Evolutionary conservation across 2,797 vertebrate genomes (phyloP), one percentile per base, ranked within the genome.

Genomic region (Rhinichthys osculus): DNA sequence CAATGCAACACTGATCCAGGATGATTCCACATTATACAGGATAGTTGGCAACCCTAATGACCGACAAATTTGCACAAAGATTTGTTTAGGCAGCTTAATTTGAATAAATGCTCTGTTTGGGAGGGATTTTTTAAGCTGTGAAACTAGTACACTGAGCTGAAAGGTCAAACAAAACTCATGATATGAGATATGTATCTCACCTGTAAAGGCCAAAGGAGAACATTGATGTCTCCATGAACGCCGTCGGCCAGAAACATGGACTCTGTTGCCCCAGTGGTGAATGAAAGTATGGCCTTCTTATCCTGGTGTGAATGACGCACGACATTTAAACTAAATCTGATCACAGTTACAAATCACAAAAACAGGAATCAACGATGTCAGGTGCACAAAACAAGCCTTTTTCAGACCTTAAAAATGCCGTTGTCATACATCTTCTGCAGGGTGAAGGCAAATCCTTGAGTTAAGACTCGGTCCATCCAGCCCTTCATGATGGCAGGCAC

Each of bases 401-500:
- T 40, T 87, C 91, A 3, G 13, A 98, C 97, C 96, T 96, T 96
- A 66, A 98, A 95, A 4, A 96, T 87, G 9, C 97, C 97, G 0
- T 93, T 87, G 4, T 96, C 91, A 0, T 96, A 97, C 90, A 92
- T 90, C 1, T 91, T 92, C 5, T 96, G 87, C 86, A 96, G 40
- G 3, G 96, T 92, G 0, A 95, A 96, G 80, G 97, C 97, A 77
- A 98, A 98, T n/a, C 97, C 97, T 84, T 94, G 95, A 30, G 94
- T 93, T 47, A 98, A 91, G 16, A 98, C 97, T 88, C 96, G 88
- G 92, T 98, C 97, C 35, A 97, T 92, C 96, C 97, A 98, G 76
- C 97, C 97, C 91, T 98, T 98, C 94, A 97, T 91, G 91, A 98
- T 95, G 14, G 97, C 97, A 0, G 98, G 97, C 69, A 98, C 91